Conservation (phyloP, 2,888 invertebrate genomes). For the Thymelicus sylvestris region DNA sequence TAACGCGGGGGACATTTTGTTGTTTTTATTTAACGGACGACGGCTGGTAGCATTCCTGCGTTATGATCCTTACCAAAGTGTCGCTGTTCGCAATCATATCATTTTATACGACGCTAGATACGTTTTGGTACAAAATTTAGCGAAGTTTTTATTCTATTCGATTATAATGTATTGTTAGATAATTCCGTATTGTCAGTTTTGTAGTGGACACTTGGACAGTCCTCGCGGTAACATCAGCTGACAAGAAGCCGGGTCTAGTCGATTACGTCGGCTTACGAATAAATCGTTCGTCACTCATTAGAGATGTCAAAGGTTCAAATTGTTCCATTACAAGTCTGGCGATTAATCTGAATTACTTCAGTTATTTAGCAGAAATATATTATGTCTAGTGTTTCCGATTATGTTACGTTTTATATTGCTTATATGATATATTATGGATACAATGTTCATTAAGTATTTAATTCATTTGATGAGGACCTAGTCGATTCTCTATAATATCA, state of each 20-base stretch:
- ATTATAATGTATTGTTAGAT: constrained; percentile 77
- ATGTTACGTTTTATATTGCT: constrained; percentile 85
- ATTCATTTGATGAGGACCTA: constrained; percentile 85
- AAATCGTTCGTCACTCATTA: constrained; percentile 47
- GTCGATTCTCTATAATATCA: constrained; percentile 85
- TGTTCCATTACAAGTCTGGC: constrained; percentile 63
- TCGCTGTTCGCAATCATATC: constrained; percentile 82
- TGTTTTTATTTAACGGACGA: constrained; percentile 60
- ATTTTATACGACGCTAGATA: constrained; percentile 80
- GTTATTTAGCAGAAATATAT: constrained; percentile 84
- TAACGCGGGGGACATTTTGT: constrained; percentile 51
- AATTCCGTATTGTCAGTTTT: constrained; percentile 71
- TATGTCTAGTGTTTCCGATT: constrained; percentile 83
- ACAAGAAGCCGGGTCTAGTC: constrained; percentile 67
- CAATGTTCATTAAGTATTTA: constrained; percentile 84
- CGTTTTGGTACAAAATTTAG: constrained; percentile 81
- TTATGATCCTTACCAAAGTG: constrained; percentile 79
- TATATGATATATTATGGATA: constrained; percentile 83
- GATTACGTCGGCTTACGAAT: constrained; percentile 60
- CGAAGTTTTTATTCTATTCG: constrained; percentile 78
- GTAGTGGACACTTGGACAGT: constrained; percentile 63
- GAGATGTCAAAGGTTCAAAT: constrained; percentile 46
- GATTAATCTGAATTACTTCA: constrained; percentile 76
- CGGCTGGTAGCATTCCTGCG: constrained; percentile 64
- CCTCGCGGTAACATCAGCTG: constrained; percentile 44